phyloP scores from a whole-genome alignment of 2,113 vertebrate species.

The Sphyrna mokarran region DNA sequence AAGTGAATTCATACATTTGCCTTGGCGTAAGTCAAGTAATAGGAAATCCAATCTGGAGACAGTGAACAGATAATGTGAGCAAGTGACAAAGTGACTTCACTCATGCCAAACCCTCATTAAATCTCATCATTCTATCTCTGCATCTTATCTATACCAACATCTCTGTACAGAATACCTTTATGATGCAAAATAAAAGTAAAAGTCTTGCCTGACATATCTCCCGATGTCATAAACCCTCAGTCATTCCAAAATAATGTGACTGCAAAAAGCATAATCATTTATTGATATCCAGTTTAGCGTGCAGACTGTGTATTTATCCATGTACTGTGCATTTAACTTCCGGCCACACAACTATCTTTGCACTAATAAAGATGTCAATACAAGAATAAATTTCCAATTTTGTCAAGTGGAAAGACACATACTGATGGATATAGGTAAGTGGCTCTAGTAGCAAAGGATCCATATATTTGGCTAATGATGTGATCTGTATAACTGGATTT shows the following conservation, averaged over 20 bases:
- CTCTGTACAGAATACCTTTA: neutral
- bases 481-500: neutral
- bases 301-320: neutral
- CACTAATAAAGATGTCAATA: neutral
- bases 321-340: neutral
- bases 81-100: neutral
- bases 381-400: neutral
- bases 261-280: neutral
- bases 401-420: neutral
- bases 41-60: neutral
- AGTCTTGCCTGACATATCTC: neutral
- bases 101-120: neutral
- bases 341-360: neutral
- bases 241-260: neutral
- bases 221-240: no score
- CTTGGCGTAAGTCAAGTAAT: neutral
- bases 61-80: neutral
- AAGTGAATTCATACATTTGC: neutral
- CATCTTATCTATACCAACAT: neutral
- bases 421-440: neutral
- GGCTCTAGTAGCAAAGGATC: neutral
- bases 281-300: neutral
- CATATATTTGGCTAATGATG: neutral
- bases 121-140: neutral
- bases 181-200: neutral